phyloP scores from a whole-genome alignment of 2,888 invertebrate genomes.

The Nomada fabriciana region DNA sequence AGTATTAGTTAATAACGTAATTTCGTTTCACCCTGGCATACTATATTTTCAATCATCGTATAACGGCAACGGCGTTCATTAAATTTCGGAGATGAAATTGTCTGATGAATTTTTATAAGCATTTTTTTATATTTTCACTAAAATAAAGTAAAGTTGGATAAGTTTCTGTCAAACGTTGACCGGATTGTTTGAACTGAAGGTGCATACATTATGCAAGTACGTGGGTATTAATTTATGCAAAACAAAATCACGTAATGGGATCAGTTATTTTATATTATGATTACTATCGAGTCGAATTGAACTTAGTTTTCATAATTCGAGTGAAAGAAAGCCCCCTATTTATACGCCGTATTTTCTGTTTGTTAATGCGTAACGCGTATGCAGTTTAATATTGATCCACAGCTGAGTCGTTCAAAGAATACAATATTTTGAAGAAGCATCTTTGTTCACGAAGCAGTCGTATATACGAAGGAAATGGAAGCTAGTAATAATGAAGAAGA shows the following conservation, averaged over 20 bases:
- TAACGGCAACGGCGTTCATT: constrained; percentile 8
- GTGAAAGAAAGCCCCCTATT: no score
- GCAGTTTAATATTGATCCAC: no score
- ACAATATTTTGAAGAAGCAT: not conserved
- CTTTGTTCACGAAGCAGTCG: not conserved
- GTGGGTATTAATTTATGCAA: not conserved
- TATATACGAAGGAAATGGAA: not conserved
- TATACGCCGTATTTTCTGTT: no score
- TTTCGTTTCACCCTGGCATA: not conserved
- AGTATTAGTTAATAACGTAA: constrained; percentile 30
- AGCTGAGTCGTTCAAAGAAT: not conserved
- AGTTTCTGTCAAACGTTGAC: not conserved
- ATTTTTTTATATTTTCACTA: no score
- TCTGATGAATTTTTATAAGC: not conserved
- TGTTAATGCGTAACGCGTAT: no score
- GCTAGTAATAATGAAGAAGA: constrained; percentile 1
- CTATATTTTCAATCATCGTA: not conserved
- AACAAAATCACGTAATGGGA: not conserved
- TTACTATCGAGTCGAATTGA: not conserved
- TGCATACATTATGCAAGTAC: no score
- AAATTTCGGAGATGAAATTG: constrained; percentile 16
- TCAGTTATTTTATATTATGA: not conserved
- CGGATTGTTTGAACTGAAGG: not conserved
- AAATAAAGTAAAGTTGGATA: no score
- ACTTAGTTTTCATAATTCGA: no score